These are phyloP conservation scores for Acrocephalus kingi DNA, from an alignment of 2,113 vertebrate species.

Conservation along the genomic window DNA sequence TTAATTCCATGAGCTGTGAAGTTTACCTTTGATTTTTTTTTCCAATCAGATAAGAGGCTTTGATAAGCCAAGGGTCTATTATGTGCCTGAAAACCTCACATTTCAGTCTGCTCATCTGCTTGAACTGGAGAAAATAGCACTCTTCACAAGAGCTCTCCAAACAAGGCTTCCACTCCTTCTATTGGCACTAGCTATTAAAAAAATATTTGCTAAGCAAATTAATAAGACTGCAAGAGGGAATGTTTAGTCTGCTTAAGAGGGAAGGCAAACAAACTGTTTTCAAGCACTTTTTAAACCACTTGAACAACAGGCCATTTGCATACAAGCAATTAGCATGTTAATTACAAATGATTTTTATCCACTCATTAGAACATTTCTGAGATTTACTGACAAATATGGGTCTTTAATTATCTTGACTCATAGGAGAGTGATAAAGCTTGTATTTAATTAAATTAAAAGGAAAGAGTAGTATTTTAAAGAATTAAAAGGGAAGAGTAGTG, in stretches of 20 bases:
- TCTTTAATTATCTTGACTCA: constrained; percentile 50
- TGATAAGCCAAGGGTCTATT: constrained; percentile 84
- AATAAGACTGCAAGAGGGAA: constrained; percentile 70
- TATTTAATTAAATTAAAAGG: constrained; percentile 43
- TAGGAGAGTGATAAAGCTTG: neutral
- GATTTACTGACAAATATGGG: constrained; percentile 31
- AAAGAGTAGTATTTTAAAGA: neutral
- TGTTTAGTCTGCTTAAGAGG: constrained; percentile 65
- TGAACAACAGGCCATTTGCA: constrained; percentile 62
- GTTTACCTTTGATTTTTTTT: constrained; percentile 79
- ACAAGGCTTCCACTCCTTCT: constrained; percentile 50
- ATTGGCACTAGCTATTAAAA: constrained; percentile 57
- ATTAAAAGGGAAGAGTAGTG: neutral
- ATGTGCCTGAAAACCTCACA: constrained; percentile 75
- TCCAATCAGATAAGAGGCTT: constrained; percentile 79
- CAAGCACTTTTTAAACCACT: constrained; percentile 73
- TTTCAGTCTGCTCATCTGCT: constrained; percentile 73
- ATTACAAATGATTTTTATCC: constrained; percentile 64
- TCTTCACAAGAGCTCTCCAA: constrained; percentile 75
- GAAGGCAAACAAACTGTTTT: constrained; percentile 74
- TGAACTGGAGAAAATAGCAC: constrained; percentile 69
- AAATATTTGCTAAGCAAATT: constrained; percentile 77
- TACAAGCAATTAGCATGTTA: constrained; percentile 72
- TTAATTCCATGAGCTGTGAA: constrained; percentile 81
- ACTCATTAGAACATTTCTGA: constrained; percentile 59